These are phyloP conservation scores for Onychomys leucogaster DNA, from an alignment of 2,797 vertebrate genomes.

Conservation along the genomic window DNA sequence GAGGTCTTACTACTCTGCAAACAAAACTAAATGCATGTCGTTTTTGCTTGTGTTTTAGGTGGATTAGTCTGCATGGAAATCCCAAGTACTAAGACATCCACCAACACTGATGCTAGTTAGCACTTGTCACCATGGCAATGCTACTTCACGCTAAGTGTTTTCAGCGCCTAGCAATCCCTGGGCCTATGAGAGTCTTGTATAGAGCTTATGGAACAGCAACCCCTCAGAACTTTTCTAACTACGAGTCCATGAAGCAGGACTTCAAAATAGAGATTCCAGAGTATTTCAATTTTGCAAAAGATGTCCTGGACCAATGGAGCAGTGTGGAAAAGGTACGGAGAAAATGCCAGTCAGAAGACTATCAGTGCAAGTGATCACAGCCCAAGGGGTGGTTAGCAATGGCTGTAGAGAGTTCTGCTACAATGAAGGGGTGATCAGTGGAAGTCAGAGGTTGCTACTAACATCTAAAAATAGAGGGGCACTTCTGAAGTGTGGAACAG, in stretches of 20 bases:
- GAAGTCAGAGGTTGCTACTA: not conserved
- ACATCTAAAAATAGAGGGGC: not conserved
- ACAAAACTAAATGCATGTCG: not conserved
- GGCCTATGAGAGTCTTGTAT: conserved; percentile 73
- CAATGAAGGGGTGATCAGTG: not conserved
- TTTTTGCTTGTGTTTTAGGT: conserved; percentile 76
- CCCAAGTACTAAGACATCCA: conserved; percentile 16
- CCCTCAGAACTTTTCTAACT: conserved; percentile 89
- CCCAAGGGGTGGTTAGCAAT: not conserved
- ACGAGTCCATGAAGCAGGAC: conserved; percentile 85
- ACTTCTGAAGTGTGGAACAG: not conserved
- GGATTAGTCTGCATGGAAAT: conserved; percentile 3
- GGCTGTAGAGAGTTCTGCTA: conserved; percentile 15
- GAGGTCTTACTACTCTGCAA: not conserved
- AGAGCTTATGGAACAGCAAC: not conserved
- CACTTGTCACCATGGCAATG: conserved; percentile 59
- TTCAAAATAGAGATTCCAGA: conserved; percentile 87
- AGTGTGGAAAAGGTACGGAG: conserved; percentile 88
- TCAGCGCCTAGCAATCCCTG: not conserved
- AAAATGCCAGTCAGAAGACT: not conserved
- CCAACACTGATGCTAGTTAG: conserved; percentile 30
- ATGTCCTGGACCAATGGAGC: conserved; percentile 91
- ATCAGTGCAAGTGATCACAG: not conserved
- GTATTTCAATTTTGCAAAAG: conserved; percentile 91
- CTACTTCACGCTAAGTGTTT: conserved; percentile 55